These are phyloP conservation scores for Gymnocheta viridis DNA, from an alignment of 2,888 invertebrate genomes.

Conservation along the genomic window DNA sequence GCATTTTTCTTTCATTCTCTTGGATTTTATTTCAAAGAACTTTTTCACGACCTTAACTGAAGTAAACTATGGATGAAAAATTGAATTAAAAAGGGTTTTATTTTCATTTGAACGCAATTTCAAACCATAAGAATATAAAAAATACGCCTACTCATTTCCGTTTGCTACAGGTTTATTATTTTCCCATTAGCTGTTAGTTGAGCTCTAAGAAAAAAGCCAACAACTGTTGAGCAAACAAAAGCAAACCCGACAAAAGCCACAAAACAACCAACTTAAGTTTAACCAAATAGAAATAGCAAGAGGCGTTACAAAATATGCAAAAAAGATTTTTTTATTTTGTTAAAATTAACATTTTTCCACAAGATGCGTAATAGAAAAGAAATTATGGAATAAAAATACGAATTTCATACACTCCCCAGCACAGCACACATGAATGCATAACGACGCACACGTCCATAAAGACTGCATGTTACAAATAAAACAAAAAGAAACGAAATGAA, in stretches of 20 bases:
- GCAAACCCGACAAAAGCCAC: constrained; percentile 30
- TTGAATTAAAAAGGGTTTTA: constrained; percentile 61
- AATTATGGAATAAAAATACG: constrained; percentile 50
- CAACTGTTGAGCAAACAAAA: background rate
- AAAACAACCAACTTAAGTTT: constrained; percentile 7
- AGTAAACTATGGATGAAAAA: constrained; percentile 58
- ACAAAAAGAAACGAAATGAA: constrained; percentile 31
- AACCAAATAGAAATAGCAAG: constrained; percentile 32
- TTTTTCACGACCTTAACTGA: constrained; percentile 2
- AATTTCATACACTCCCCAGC: constrained; percentile 25
- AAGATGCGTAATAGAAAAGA: constrained; percentile 61
- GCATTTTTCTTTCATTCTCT: constrained; percentile 48
- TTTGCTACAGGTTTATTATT: constrained; percentile 69
- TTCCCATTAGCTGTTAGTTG: constrained; percentile 63
- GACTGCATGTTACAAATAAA: constrained; percentile 29
- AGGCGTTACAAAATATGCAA: constrained; percentile 69
- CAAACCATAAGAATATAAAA: constrained; percentile 39
- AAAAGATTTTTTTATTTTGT: constrained; percentile 48
- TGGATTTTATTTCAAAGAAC: background rate
- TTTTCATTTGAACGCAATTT: constrained; percentile 56
- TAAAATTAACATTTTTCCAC: constrained; percentile 61
- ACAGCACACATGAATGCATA: constrained; percentile 16
- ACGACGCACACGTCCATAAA: background rate
- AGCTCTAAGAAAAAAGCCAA: constrained; percentile 12
- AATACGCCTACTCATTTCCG: constrained; percentile 69